These are phyloP conservation scores for Pharmacophagus antenor DNA, from an alignment of 2,888 invertebrate species.

Conservation along the genomic window DNA sequence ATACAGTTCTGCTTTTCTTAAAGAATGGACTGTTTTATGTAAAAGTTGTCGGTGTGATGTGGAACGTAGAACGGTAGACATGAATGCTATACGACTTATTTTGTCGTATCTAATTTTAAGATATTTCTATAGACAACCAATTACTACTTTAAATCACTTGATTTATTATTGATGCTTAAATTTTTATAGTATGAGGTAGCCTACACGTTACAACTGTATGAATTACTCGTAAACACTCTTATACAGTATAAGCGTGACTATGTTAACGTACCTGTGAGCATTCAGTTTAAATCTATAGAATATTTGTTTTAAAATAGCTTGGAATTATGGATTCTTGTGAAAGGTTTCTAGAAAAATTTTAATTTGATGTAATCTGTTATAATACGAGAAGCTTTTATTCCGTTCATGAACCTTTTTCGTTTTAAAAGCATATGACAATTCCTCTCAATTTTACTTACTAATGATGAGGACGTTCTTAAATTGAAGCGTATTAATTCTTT, in stretches of 20 bases:
- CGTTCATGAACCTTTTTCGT: no score
- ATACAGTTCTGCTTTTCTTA: constrained; percentile 26
- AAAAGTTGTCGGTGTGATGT: constrained; percentile 26
- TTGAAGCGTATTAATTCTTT: no score
- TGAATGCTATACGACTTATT: constrained; percentile 25
- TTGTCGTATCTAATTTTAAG: constrained; percentile 18
- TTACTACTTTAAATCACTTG: constrained; percentile 8
- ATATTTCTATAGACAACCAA: constrained; percentile 5
- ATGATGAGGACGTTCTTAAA: no score
- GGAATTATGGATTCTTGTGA: no score
- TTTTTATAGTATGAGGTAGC: not conserved
- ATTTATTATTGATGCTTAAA: not conserved
- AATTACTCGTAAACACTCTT: not conserved
- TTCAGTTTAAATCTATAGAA: not conserved
- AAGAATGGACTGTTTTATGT: constrained; percentile 30
- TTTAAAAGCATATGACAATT: no score
- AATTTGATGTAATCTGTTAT: no score
- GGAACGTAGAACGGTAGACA: constrained; percentile 17
- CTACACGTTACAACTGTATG: not conserved
- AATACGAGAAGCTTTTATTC: no score
- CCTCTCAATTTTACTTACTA: no score
- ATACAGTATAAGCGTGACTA: not conserved
- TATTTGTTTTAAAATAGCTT: no score
- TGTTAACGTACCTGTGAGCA: not conserved
- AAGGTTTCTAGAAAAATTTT: no score